Evolutionary conservation across 2,113 vertebrate species (phyloP), one percentile per base, ranked within the genome.

Genomic region (Rhinogobius similis): DNA sequence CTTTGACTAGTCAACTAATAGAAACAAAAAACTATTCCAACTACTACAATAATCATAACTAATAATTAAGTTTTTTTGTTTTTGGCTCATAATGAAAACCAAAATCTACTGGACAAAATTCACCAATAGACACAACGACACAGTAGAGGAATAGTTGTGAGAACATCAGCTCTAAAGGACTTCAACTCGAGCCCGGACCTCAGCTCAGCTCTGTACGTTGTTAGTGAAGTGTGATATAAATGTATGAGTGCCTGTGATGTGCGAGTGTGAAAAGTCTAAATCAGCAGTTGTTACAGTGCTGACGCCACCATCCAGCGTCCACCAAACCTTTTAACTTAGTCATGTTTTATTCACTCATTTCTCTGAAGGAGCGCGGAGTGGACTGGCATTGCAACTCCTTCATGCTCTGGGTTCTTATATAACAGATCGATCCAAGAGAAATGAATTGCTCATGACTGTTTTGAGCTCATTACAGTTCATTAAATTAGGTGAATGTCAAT

Each of bases 301-400:
- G 80, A 81, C 75, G 64, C 63, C 20, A 73, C 77, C 68, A 73
- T 65, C 62, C 48, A 39, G 29, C 36, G 41, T 73, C 78, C 77
- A 82, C 72, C 69, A 62, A 52, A 70, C 83, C 85, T 87, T 87
- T 87, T 86, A 86, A 78, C 74, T 65, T 70, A 46, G 41, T 62
- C 75, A 82, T 89, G 65, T 87, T 89, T 85, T 82, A 89, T 88
- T 88, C 73, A 90, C 29, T 24, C 6, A 59, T 29, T 85, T 66
- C 74, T 76, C 70, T 58, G 62, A 53, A 72, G 64, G 56, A 0
- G 44, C 66, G 32, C 52, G 65, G 53, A 73, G 66, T 23, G 62
- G 64, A 79, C 69, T 78, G 41, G 36, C 50, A 36, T 71, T 3
- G 44, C 71, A 32, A 36, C 6, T 0, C 11, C 23, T 23, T 14